Base-by-base conservation (phyloP, 2,797 vertebrate species). In the Lates japonicus region DNA sequence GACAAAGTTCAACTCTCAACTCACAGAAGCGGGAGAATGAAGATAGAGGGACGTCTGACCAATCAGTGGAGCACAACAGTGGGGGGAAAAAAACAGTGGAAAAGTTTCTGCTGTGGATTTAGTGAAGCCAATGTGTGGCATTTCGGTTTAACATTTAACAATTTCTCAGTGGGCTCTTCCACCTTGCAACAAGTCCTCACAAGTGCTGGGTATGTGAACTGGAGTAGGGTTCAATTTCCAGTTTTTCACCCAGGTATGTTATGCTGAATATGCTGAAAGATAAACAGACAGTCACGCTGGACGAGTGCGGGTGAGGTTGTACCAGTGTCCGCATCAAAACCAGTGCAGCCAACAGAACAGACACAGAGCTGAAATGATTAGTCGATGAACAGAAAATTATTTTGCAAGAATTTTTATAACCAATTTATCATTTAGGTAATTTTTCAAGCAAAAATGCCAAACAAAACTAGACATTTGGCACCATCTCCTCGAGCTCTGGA, bases 101-200 rank as follows among this genome's bases (percentile, higher is more conserved):
- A 20, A 6, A 22, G 6, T 51, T 65, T 31, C 41, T 48, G 16
- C 22, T n/a, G 31, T 4, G 44, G 7, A 62, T 8, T 31, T 8
- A 17, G 7, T 42, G n/a, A 31, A 46, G 39, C 7, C 46, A 12
- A 12, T n/a, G 25, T 22, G 41, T 13, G 0, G 13, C 3, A 39
- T 35, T 71, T 60, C 25, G 29, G 44, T 68, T 83, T 57, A 35
- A 70, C 31, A 20, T 60, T 73, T n/a, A 65, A 74, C 12, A 5
- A 49, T 35, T 55, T 31, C 42, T 12, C 49, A 48, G 41, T 41
- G 13, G 22, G 49, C 0, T 37, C 37, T 55, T 60, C 10, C 25
- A 39, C 9, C 5, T 14, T 12, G 20, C 41, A 54, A 46, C 12
- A 31, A 14, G 33, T 61, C 37, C 2, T 11, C 42, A 62, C 42